These are phyloP conservation scores for Pelodytes ibericus DNA, from an alignment of 2,797 vertebrate genomes.

Conservation along the genomic window DNA sequence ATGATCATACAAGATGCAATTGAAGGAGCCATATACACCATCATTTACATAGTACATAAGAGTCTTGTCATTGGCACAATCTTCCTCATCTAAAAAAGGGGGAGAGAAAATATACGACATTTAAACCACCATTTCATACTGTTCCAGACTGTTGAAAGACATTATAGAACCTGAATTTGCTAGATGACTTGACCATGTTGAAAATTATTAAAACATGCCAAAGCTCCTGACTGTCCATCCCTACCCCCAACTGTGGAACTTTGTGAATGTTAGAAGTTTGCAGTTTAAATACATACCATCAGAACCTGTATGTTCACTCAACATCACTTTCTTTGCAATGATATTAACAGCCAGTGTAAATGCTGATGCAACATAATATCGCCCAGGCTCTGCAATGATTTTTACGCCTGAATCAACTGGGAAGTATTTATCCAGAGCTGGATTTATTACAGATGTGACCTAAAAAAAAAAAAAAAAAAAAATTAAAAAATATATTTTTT, in stretches of 20 bases:
- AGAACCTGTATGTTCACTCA: conserved; percentile 84
- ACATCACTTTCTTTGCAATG: conserved; percentile 92
- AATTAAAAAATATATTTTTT: no score
- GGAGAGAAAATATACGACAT: conserved; percentile 14
- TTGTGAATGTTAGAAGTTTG: no score
- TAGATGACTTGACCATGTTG: no score
- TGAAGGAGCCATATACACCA: conserved; percentile 96
- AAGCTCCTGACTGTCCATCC: no score
- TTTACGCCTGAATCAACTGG: conserved; percentile 81
- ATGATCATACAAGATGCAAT: conserved; percentile 93
- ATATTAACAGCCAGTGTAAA: conserved; percentile 94
- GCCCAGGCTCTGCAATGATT: conserved; percentile 91
- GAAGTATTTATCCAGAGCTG: conserved; percentile 93
- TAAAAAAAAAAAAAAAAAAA: conserved; percentile 58
- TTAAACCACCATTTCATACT: no score
- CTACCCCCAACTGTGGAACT: no score
- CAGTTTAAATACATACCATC: conserved; percentile 80
- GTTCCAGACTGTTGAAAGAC: no score
- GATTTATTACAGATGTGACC: conserved; percentile 90
- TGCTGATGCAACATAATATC: conserved; percentile 94
- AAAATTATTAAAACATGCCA: no score
- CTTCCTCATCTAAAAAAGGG: conserved; percentile 83
- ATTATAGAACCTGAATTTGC: no score
- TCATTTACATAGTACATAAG: conserved; percentile 98
- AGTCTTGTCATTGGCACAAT: conserved; percentile 81